Evolutionary conservation across 2,888 invertebrate genomes (phyloP).

Genomic region (Pteria penguin): DNA sequence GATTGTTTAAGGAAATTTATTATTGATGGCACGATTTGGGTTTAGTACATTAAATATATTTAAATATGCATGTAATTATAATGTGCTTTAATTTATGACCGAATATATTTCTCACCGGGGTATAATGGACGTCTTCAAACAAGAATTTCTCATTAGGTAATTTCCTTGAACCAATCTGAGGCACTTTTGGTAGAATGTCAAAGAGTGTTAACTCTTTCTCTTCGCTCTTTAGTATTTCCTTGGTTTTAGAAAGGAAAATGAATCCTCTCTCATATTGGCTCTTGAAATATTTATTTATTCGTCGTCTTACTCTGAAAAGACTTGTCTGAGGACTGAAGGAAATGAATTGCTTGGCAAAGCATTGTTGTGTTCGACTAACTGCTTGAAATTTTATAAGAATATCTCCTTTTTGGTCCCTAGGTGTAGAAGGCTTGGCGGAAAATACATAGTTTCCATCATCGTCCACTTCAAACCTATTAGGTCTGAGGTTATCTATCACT

Average conservation of each 20-base stretch:
- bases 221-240: constrained; percentile 45
- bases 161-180: constrained; percentile 11
- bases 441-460: constrained; percentile 45
- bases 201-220: constrained; percentile 48
- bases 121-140: constrained; percentile 54
- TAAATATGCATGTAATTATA: too few relatives aligned
- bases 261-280: constrained; percentile 51
- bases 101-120: too few relatives aligned
- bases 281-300: constrained; percentile 43
- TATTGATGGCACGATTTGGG: too few relatives aligned
- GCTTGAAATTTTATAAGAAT: constrained; percentile 54
- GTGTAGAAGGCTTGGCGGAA: constrained; percentile 48
- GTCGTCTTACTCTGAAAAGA: constrained; percentile 42
- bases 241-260: constrained; percentile 50
- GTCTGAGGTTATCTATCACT: constrained; percentile 26
- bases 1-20: too few relatives aligned
- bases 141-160: constrained; percentile 39
- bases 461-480: constrained; percentile 4
- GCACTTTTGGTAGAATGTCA: constrained; percentile 55
- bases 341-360: constrained; percentile 39
- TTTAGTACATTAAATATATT: too few relatives aligned
- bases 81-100: neutral
- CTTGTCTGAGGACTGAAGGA: constrained; percentile 47
- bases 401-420: constrained; percentile 50
- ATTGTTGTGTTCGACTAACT: constrained; percentile 43